phyloP scores from a whole-genome alignment of 2,113 vertebrate species.

The Mirounga angustirostris region DNA sequence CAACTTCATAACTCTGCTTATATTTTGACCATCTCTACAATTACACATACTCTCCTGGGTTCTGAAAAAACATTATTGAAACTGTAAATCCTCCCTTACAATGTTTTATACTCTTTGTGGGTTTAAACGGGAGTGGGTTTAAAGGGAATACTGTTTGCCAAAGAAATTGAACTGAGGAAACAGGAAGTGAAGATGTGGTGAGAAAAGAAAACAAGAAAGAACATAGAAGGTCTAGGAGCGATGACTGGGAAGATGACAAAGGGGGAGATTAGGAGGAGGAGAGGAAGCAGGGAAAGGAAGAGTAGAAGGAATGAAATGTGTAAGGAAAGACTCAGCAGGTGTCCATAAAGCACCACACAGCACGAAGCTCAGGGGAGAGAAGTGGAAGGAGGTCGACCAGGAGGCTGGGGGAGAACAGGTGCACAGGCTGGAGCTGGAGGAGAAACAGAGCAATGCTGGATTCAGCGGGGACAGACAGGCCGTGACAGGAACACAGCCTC shows the following conservation, averaged over 20 bases:
- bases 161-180: not conserved
- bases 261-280: not conserved
- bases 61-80: not conserved
- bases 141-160: not conserved
- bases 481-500: not conserved
- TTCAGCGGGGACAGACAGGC: not conserved
- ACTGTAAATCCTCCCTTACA: not conserved
- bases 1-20: not conserved
- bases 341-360: not conserved
- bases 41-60: not conserved
- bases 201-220: not conserved
- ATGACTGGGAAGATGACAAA: not conserved
- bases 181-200: not conserved
- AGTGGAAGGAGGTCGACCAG: too few species aligned
- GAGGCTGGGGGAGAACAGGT: not conserved
- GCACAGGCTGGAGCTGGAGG: not conserved
- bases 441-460: not conserved
- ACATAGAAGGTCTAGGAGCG: not conserved
- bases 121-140: not conserved
- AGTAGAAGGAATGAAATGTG: not conserved
- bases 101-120: not conserved
- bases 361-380: not conserved
- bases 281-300: not conserved
- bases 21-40: constrained; percentile 17
- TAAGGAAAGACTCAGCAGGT: not conserved